Evolutionary conservation across 2,797 vertebrate genomes (phyloP), one percentile per base, ranked within the genome.

Genomic region (Carapus acus): DNA sequence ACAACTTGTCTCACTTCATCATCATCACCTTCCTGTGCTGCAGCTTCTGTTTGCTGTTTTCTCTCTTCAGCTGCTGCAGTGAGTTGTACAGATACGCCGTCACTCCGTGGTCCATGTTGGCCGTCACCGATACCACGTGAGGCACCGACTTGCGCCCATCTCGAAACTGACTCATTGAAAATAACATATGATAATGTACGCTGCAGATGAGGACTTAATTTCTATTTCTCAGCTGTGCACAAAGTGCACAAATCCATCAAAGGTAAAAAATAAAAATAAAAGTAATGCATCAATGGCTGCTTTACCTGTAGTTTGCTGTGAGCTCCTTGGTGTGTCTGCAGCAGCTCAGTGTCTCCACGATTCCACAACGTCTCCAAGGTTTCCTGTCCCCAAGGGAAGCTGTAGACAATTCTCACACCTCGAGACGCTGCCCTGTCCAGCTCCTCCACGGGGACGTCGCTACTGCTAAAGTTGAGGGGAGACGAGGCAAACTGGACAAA

Each of bases 321-420:
- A 17, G 63, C 62, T 57, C 80, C 89, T 40, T 83, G 73, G 78
- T 91, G 83, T 37, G 65, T 72, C 59, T 83, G 82, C 62, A 93
- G 74, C 62, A 98, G 87, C 47, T 91, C 87, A 0, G 67, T 17
- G 39, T 92, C 85, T 61, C 92, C 91, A 44, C 90, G 80, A 48
- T 81, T 92, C 81, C 82, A 87, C 62, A 99, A 59, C 0, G 86
- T 92, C 85, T 99, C 96, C 76, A 99, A 62, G 2, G 86, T 66
- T 81, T 97, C 90, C 33, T 71, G 84, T 16, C 96, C 95, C 93
- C 95, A 97, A 0, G 95, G 94, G 73, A 97, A 99, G 15, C 29
- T 88, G 71, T 88, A 91, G 18, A 90, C 67, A 36, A 88, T 77
- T 66, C 67, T 80, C 38, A 88, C 63, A 1, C 86, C 84, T 2